These are phyloP conservation scores for Seriola dumerili DNA, from an alignment of 2,113 vertebrate species.

Conservation along the genomic window DNA sequence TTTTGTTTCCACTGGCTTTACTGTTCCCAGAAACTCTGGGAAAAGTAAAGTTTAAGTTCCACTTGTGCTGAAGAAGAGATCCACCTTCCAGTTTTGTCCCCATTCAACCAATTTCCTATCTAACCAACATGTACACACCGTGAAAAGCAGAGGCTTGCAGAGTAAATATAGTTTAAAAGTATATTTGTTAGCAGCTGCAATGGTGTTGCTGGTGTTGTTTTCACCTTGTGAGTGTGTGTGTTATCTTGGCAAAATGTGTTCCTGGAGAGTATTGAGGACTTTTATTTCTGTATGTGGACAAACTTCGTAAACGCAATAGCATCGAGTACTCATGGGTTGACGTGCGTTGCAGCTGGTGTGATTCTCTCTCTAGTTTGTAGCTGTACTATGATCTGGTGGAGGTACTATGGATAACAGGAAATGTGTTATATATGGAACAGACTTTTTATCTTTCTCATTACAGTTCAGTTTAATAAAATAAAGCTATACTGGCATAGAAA, in stretches of 20 bases:
- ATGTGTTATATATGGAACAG: no score
- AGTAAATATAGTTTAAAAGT: background rate
- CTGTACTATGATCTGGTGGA: no score
- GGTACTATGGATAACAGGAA: no score
- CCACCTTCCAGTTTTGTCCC: background rate
- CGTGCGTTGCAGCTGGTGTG: no score
- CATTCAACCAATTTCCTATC: background rate
- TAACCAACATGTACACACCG: conserved; percentile 13
- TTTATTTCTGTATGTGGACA: no score
- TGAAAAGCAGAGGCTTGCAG: background rate
- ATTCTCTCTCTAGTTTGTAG: background rate
- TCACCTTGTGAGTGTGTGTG: no score
- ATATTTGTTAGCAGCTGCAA: background rate
- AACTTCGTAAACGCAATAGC: no score
- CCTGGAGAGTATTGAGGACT: no score
- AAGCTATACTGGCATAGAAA: background rate
- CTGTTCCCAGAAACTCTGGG: conserved; percentile 14
- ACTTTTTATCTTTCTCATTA: background rate
- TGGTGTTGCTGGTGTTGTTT: no score
- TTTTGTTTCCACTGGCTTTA: conserved; percentile 26
- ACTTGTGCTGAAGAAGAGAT: conserved; percentile 13
- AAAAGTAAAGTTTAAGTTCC: conserved; percentile 11
- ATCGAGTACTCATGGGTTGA: no score
- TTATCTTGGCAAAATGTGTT: no score
- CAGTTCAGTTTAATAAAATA: background rate